These are phyloP conservation scores for Ifrita kowaldi DNA, from an alignment of 2,113 vertebrate species.

Conservation along the genomic window DNA sequence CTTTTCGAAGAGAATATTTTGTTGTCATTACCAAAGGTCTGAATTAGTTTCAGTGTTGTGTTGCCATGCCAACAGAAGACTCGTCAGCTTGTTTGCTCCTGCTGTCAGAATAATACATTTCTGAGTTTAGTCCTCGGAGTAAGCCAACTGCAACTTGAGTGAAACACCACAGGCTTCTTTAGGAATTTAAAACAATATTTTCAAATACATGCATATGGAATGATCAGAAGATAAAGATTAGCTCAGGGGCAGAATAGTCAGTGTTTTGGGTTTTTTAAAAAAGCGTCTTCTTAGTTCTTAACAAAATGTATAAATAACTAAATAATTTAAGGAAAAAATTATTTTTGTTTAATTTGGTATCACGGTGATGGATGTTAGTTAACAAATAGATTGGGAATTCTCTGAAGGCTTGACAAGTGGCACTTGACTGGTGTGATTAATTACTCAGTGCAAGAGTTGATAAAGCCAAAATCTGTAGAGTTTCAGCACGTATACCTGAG, in stretches of 20 bases:
- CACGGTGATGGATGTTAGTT: background rate
- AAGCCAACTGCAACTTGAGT: background rate
- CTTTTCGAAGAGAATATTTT: background rate
- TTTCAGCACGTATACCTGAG: background rate
- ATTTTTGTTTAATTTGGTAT: background rate
- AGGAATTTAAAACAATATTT: background rate
- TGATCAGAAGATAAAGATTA: background rate
- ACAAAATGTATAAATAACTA: background rate
- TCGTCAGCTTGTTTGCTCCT: conserved; percentile 2
- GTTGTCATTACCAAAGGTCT: background rate
- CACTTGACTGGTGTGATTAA: background rate
- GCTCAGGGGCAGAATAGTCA: background rate
- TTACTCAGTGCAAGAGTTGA: background rate
- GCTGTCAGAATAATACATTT: conserved; percentile 43
- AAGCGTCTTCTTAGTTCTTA: background rate
- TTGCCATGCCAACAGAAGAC: conserved; percentile 51
- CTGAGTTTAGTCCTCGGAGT: background rate
- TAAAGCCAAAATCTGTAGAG: background rate
- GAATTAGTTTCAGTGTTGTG: conserved; percentile 17
- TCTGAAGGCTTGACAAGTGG: background rate
- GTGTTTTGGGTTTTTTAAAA: background rate
- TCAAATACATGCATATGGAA: background rate
- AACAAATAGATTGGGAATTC: background rate
- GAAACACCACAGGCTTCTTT: background rate
- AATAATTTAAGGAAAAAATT: background rate